A percentile compares a stretch with the other conserved stretches of the same genome.
Conservation (phyloP, 2,888 invertebrate genomes). For the Cheilosia scutellata region DNA sequence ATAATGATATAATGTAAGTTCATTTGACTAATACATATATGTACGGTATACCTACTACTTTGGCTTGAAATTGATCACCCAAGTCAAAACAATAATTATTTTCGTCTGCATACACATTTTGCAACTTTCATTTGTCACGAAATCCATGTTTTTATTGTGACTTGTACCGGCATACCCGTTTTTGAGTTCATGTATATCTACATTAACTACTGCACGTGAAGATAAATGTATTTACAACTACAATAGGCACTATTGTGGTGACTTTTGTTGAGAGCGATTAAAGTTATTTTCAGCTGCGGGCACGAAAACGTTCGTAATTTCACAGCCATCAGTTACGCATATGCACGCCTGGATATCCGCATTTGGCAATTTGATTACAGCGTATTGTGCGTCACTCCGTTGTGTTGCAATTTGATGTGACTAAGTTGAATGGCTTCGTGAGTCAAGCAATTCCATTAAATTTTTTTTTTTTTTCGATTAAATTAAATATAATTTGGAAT, state of each 20-base stretch:
- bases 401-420: slow-evolving; percentile 59
- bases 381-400: slow-evolving; percentile 47
- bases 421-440: slow-evolving; percentile 28
- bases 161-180: slow-evolving; percentile 37
- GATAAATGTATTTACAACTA: neutral
- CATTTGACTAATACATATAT: no score
- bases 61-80: neutral
- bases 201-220: slow-evolving; percentile 2
- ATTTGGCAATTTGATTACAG: slow-evolving; percentile 9
- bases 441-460: slow-evolving; percentile 25
- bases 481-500: neutral
- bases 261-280: neutral
- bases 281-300: slow-evolving; percentile 18
- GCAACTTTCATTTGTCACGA: slow-evolving; percentile 73
- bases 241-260: neutral
- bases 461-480: neutral
- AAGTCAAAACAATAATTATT: neutral
- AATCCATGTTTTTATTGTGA: slow-evolving; percentile 15
- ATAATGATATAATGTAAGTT: no score
- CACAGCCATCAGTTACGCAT: slow-evolving; percentile 33
- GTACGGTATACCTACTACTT: no score
- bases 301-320: slow-evolving; percentile 47
- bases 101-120: slow-evolving; percentile 10
- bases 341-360: slow-evolving; percentile 39
- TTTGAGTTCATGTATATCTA: neutral